A percentile compares a stretch with the other conserved stretches of the same genome.
Conservation (phyloP, 2,797 vertebrate species). For the Thalassophryne amazonica region DNA sequence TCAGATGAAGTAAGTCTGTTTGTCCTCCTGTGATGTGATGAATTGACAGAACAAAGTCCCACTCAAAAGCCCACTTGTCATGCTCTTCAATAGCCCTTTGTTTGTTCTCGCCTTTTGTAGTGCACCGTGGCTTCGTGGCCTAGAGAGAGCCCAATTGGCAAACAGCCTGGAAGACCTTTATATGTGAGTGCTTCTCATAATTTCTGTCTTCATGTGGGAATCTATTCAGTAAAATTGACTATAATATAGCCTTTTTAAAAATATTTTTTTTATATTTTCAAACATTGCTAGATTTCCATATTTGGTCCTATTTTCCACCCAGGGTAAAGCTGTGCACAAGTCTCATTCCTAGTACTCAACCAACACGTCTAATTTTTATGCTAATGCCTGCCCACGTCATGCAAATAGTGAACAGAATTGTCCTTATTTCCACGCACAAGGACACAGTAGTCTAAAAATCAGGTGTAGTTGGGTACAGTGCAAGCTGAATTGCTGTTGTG, state of each 20-base stretch:
- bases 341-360: too few species aligned
- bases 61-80: slow-evolving; percentile 32
- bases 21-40: slow-evolving; percentile 44
- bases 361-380: too few species aligned
- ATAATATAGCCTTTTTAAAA: slow-evolving; percentile 30
- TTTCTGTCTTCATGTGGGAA: slow-evolving; percentile 35
- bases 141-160: slow-evolving; percentile 82
- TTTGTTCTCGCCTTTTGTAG: slow-evolving; percentile 74
- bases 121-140: slow-evolving; percentile 90
- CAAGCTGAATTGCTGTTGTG: too few species aligned
- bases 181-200: slow-evolving; percentile 81
- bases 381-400: too few species aligned
- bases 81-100: slow-evolving; percentile 43
- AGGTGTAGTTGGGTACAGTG: too few species aligned
- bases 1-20: slow-evolving; percentile 90
- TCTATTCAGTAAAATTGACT: slow-evolving; percentile 14
- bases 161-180: slow-evolving; percentile 94
- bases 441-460: too few species aligned
- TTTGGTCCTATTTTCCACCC: too few species aligned
- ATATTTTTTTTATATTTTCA: too few species aligned
- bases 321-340: too few species aligned
- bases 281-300: too few species aligned
- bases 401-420: too few species aligned
- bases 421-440: too few species aligned
- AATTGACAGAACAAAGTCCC: slow-evolving; percentile 41